Evolutionary conservation across 2,888 invertebrate species (phyloP).

Genomic region (Tribolium freemani): DNA sequence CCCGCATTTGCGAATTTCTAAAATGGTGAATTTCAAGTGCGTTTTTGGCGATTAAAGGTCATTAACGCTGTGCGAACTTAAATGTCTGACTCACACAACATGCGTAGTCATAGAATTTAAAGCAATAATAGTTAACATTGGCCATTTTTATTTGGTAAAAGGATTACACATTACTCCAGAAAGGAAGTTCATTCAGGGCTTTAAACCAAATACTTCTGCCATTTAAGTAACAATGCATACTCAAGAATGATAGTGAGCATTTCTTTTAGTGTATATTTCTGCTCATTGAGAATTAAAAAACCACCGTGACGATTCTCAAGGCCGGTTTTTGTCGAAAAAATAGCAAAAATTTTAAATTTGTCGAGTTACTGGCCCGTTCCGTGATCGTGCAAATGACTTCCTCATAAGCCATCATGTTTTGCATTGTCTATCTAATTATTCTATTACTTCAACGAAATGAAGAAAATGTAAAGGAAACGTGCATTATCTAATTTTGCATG

Average conservation of each 20-base stretch:
- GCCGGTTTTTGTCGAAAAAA: neutral
- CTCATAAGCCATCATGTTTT: neutral
- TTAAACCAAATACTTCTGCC: neutral
- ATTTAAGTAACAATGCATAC: neutral
- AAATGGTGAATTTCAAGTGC: no score
- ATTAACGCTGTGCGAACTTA: constrained; percentile 4
- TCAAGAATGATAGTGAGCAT: no score
- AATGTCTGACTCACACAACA: constrained; percentile 7
- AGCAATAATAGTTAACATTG: neutral
- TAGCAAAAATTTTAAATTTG: neutral
- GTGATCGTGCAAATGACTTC: neutral
- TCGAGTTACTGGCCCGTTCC: neutral
- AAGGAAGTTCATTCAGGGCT: neutral
- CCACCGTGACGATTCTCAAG: neutral
- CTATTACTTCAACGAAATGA: neutral
- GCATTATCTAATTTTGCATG: neutral
- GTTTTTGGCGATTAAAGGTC: constrained; percentile 16
- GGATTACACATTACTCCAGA: neutral
- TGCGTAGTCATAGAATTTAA: neutral
- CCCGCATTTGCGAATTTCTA: no score
- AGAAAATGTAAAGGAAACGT: neutral
- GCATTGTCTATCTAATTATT: neutral
- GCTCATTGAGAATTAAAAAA: neutral
- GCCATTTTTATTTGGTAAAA: neutral
- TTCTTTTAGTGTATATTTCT: neutral